Evolutionary conservation across 2,888 invertebrate species (phyloP), one percentile per base, ranked within the genome.

Genomic region (Papilio gigon): DNA sequence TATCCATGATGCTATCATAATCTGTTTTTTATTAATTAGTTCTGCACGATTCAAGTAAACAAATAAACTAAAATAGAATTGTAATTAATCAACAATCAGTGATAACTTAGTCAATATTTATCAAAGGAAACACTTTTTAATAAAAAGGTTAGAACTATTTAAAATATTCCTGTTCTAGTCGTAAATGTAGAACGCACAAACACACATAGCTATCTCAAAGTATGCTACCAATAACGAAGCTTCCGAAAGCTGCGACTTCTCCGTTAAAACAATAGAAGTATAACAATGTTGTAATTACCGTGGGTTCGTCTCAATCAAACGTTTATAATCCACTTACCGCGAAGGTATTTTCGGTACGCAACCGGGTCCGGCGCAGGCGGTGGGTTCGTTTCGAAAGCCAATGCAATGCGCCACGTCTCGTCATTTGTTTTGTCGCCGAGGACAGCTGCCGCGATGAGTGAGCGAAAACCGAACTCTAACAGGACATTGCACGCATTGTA

Each of bases 401-500:
- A 20, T 25, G 64, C 25, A 65, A 50, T 56, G 27, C 65, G 44
- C 12, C 22, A 53, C 1, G 65, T 63, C 56, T 60, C 71, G 73
- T 72, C 71, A 74, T 74, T 73, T 73, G 70, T 74, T 76, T 73
- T 76, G 74, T 73, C 75, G 73, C 72, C 66, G 56, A 63, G 71
- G 70, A 71, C 84, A 87, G 89, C 89, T 87, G 90, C 84, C 80
- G 79, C 80, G 84, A 89, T 92, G 91, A 91, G 85, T 85, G 85
- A 85, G 87, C 90, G 84, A 89, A 91, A 89, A 82, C 76, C 80
- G 76, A 77, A 79, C 75, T 72, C 75, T 77, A 78, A 78, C 82
- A 83, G 86, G 84, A 87, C 91, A 90, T 91, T 81, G 87, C 83
- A 80, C 75, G 86, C 88, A 91, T 92, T 88, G 90, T 87, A 84